phyloP scores from a whole-genome alignment of 2,888 invertebrate species.

The Phengaris arion region DNA sequence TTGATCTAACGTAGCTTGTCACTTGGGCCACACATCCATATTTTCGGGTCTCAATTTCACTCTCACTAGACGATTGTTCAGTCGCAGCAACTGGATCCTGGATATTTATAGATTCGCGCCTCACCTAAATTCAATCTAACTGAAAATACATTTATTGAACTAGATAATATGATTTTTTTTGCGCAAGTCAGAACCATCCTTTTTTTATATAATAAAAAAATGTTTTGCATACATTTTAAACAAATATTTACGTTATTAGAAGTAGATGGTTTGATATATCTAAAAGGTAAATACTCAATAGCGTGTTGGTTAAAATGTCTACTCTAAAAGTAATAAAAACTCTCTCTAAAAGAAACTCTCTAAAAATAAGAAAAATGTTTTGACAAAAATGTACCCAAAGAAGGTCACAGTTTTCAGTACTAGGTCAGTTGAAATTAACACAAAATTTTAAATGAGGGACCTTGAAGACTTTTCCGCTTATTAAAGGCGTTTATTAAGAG shows the following conservation, averaged over 20 bases:
- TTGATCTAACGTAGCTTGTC: not conserved
- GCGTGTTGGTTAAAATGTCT: not conserved
- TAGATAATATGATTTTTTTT: not conserved
- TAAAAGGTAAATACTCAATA: no score
- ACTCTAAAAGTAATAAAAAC: no score
- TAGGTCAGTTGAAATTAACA: slow-evolving; percentile 18
- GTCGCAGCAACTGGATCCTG: not conserved
- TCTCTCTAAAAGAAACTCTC: not conserved
- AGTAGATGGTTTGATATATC: no score
- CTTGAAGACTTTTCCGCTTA: not conserved
- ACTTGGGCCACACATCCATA: not conserved
- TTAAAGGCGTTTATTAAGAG: not conserved
- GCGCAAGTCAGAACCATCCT: no score
- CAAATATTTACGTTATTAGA: no score
- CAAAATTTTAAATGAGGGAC: not conserved
- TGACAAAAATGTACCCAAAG: not conserved
- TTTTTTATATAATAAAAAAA: no score
- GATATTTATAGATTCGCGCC: slow-evolving; percentile 1
- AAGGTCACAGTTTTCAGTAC: not conserved
- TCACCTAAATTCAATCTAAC: not conserved
- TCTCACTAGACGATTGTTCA: slow-evolving; percentile 23
- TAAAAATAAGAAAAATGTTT: not conserved
- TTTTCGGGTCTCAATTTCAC: slow-evolving; percentile 25
- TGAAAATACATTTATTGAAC: not conserved
- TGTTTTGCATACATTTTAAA: no score